Evolutionary conservation across 1,140 invertebrate genomes (phyloP), one percentile per base, ranked within the genome.

Genomic region (Amyelois transitella): DNA sequence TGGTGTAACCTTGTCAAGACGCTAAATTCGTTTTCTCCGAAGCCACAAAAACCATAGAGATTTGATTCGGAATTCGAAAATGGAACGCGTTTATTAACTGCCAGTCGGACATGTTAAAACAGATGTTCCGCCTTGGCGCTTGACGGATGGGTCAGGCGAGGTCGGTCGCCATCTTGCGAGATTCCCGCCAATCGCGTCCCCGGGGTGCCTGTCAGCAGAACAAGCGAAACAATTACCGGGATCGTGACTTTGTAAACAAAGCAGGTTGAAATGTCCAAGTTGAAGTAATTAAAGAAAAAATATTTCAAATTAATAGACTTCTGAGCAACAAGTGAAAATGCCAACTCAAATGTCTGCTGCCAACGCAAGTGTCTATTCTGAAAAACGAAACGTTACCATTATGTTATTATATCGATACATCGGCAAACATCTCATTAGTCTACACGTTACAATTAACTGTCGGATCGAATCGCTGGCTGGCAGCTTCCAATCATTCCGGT

Each of bases 141-240:
- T 87, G 84, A 85, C 77, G 78, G 74, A 85, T 80, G 76, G 80
- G 81, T 85, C 78, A 83, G 80, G 69, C 67, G 72, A 79, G 83
- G 79, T 84, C 75, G 76, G 67, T 60, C 69, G 77, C 80, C 81
- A 86, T 85, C 81, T 86, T 86, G 79, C 58, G 64, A 77, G 69
- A 69, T 70, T 69, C 81, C 77, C 77, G 75, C 72, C 75, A 76
- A 76, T 82, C 69, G 72, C 69, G 66, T 72, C 76, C 66, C 66
- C 69, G 64, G 76, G 75, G 76, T 67, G 75, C 67, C 79, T 82
- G 81, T 77, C 80, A 79, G 72, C 78, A 61, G 58, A 57, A 53
- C 62, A 67, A 38, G 69, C 77, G 69, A 77, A 80, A 86, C 79
- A 81, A 86, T 86, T 77, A 83, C 79, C 65, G 62, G 70, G 62